Conservation (phyloP, 2,797 vertebrate genomes). For the Sebastes trivittatus region DNA sequence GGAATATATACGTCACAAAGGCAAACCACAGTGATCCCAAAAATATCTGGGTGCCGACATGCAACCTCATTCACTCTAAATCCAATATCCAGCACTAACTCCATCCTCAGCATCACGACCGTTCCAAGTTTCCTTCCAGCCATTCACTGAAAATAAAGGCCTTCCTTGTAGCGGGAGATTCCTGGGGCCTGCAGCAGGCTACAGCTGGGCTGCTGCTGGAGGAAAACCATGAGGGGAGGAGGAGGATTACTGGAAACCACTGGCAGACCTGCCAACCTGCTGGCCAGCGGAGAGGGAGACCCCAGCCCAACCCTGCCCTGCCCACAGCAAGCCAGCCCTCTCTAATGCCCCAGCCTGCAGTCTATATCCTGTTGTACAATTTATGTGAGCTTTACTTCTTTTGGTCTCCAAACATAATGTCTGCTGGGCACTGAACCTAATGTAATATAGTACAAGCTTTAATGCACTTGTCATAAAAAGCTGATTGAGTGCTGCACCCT, state of each 20-base stretch:
- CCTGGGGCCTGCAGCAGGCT: constrained; percentile 64
- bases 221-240: constrained; percentile 76
- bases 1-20: constrained; percentile 56
- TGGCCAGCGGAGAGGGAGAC: constrained; percentile 63
- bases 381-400: constrained; percentile 33
- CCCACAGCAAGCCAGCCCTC: constrained; percentile 33
- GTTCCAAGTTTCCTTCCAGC: constrained; percentile 78
- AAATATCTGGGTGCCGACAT: constrained; percentile 62
- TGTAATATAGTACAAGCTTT: constrained; percentile 27
- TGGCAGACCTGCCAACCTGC: constrained; percentile 68
- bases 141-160: constrained; percentile 78
- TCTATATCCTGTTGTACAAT: constrained; percentile 49
- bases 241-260: constrained; percentile 80
- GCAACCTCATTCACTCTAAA: constrained; percentile 60
- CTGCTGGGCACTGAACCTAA: constrained; percentile 27
- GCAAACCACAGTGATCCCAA: constrained; percentile 60
- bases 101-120: constrained; percentile 47
- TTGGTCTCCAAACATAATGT: constrained; percentile 52
- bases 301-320: constrained; percentile 54
- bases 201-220: constrained; percentile 69
- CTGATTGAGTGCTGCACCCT: constrained; percentile 40
- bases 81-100: constrained; percentile 65
- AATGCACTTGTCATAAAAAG: constrained; percentile 58
- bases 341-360: constrained; percentile 15
- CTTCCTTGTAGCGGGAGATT: constrained; percentile 74